These are phyloP conservation scores for Dipus sagitta DNA, from an alignment of 2,797 vertebrate genomes.

Conservation along the genomic window DNA sequence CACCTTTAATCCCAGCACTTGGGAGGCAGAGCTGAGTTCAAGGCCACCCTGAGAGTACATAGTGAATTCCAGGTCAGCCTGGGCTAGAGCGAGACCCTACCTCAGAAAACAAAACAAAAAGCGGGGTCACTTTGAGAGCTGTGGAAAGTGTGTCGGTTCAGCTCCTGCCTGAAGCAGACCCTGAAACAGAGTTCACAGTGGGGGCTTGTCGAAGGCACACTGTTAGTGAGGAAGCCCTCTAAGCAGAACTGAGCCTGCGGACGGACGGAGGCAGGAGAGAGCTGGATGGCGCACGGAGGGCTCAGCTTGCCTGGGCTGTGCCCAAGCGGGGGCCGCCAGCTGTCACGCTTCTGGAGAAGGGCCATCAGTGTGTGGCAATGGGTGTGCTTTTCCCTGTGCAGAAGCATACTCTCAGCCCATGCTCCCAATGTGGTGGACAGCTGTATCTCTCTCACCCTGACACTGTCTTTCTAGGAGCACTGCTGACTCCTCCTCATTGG, in stretches of 20 bases:
- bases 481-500: neutral
- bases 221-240: neutral
- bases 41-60: too few species aligned
- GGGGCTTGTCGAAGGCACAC: neutral
- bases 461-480: neutral
- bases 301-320: fast-evolving
- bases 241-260: neutral
- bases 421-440: neutral
- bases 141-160: neutral
- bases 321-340: too few species aligned
- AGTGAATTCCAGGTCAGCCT: too few species aligned
- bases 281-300: neutral
- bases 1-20: too few species aligned
- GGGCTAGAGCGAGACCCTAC: too few species aligned
- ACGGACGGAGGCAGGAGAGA: neutral
- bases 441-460: neutral
- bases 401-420: neutral
- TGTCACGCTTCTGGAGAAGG: fast-evolving
- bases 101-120: too few species aligned
- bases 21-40: too few species aligned
- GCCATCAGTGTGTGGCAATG: fast-evolving
- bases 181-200: neutral
- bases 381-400: neutral
- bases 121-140: neutral
- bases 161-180: neutral